Percentiles rank a stretch among this genome's conserved stretches.
Conservation (phyloP, 2,888 invertebrate genomes). For the Hirudinaria manillensis region DNA sequence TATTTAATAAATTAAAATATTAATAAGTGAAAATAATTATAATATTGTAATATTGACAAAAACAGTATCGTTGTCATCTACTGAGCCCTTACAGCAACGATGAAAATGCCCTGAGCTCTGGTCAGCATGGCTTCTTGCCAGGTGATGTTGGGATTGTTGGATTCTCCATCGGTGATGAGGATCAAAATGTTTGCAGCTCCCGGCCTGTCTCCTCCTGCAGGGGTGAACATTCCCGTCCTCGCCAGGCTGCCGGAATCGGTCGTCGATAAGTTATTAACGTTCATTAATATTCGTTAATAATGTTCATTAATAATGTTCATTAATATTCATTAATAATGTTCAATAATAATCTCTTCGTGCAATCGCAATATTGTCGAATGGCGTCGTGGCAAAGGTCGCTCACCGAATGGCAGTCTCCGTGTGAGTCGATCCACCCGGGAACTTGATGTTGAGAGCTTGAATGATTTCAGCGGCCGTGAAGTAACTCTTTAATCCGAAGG, state of each 20-base stretch:
- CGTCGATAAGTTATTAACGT: not conserved
- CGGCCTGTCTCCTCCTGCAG: conserved; percentile 26
- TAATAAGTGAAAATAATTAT: not conserved
- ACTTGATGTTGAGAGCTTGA: not conserved
- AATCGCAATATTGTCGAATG: not conserved
- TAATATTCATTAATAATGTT: not conserved
- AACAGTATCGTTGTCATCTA: not conserved
- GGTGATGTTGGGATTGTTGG: conserved; percentile 31
- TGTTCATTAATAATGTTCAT: not conserved
- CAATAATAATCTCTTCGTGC: too few relatives aligned
- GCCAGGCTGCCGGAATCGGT: conserved; percentile 21
- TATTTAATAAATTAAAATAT: not conserved
- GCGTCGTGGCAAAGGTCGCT: not conserved
- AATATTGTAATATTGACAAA: not conserved
- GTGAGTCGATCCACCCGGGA: not conserved
- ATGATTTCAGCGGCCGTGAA: not conserved
- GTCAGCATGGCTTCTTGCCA: conserved; percentile 36
- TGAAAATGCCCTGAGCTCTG: conserved; percentile 30
- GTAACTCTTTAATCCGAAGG: not conserved
- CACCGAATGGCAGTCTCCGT: not conserved
- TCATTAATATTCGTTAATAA: not conserved
- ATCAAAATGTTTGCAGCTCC: conserved; percentile 27
- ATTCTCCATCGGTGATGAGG: conserved; percentile 37
- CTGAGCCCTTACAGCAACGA: conserved; percentile 29
- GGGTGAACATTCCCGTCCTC: conserved; percentile 29